Percentiles rank a stretch among this genome's conserved stretches.
These are phyloP conservation scores for Keiferia lycopersicella DNA, from an alignment of 2,888 invertebrate species.

Conservation along the genomic window DNA sequence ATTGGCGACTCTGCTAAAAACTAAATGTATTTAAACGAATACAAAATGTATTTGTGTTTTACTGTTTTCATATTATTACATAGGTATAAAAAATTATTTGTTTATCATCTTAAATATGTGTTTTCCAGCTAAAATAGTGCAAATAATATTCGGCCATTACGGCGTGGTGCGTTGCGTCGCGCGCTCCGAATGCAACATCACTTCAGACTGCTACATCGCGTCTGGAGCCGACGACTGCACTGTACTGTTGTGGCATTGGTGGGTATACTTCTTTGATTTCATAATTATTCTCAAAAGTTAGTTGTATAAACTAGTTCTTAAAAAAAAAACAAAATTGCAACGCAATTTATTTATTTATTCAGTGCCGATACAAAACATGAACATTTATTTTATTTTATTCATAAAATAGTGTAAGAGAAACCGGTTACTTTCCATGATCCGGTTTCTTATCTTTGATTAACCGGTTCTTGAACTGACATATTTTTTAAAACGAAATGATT, in stretches of 20 bases:
- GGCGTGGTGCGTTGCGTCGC: constrained; percentile 99
- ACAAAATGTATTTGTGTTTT: neutral
- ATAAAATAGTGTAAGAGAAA: too few species aligned
- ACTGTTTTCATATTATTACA: neutral
- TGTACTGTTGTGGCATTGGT: constrained; percentile 99
- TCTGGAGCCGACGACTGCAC: constrained; percentile 99
- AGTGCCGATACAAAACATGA: too few species aligned
- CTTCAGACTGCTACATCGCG: constrained; percentile 99
- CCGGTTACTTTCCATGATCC: too few species aligned
- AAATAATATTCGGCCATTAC: constrained; percentile 99
- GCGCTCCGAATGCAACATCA: constrained; percentile 98
- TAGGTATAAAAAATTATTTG: neutral
- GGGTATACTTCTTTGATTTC: constrained; percentile 43
- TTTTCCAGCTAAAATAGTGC: constrained; percentile 94
- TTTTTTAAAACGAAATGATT: too few species aligned
- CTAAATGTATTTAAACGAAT: neutral
- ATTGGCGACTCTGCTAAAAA: neutral
- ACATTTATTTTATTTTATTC: too few species aligned
- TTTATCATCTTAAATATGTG: too few species aligned
- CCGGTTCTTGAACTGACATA: too few species aligned
- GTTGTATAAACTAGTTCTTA: too few species aligned
- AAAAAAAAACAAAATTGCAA: too few species aligned
- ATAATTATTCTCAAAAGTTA: too few species aligned
- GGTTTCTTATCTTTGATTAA: too few species aligned
- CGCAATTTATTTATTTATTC: too few species aligned